Evolutionary conservation across 2,888 invertebrate genomes (phyloP).

Genomic region (Melangyna quadrimaculata): DNA sequence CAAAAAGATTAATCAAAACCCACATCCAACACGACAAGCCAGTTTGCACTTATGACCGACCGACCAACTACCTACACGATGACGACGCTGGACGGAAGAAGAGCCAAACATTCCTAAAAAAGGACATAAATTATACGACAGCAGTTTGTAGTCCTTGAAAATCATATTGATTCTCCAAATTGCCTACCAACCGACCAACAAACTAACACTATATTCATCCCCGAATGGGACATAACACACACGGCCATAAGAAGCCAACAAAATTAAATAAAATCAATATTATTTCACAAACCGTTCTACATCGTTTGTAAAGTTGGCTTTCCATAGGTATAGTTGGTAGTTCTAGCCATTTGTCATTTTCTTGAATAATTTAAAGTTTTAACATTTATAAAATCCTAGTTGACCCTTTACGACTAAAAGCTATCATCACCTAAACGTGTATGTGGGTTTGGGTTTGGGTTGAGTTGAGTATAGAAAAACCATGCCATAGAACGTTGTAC

Average conservation of each 20-base stretch:
- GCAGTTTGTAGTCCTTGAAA: slow-evolving; percentile 46
- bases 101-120: slow-evolving; percentile 31
- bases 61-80: no score
- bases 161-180: slow-evolving; percentile 45
- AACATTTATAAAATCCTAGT: slow-evolving; percentile 27
- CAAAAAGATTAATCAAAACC: slow-evolving; percentile 58
- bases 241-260: slow-evolving; percentile 8
- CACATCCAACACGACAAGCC: slow-evolving; percentile 17
- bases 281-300: slow-evolving; percentile 4
- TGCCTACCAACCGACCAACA: neutral
- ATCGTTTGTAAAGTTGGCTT: slow-evolving; percentile 23
- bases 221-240: slow-evolving; percentile 26
- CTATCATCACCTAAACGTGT: slow-evolving; percentile 49
- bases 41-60: slow-evolving; percentile 40
- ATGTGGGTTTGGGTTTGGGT: neutral
- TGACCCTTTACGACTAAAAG: slow-evolving; percentile 43
- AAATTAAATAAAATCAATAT: slow-evolving; percentile 70
- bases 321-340: neutral
- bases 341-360: slow-evolving; percentile 69
- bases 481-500: neutral
- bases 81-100: slow-evolving; percentile 15
- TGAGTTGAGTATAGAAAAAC: slow-evolving; percentile 13
- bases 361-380: slow-evolving; percentile 67
- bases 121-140: slow-evolving; percentile 59
- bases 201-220: slow-evolving; percentile 7